These are phyloP conservation scores for Monopterus albus DNA, from an alignment of 2,113 vertebrate species.

Conservation along the genomic window DNA sequence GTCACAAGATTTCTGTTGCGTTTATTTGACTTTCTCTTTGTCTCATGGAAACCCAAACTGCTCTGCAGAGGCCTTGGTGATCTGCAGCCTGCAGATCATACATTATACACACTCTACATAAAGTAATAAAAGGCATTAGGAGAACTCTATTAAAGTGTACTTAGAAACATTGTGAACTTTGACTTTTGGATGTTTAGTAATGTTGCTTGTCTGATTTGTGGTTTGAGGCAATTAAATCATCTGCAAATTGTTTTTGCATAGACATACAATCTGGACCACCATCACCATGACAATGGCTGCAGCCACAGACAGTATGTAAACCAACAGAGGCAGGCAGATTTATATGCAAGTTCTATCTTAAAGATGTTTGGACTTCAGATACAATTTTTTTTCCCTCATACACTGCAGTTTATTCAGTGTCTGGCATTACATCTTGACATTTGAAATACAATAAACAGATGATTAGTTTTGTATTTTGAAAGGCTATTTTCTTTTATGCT, in stretches of 20 bases:
- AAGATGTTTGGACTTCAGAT: not conserved
- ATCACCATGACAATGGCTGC: slow-evolving; percentile 66
- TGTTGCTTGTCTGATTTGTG: slow-evolving; percentile 20
- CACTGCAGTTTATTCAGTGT: too few species aligned
- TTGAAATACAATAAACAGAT: not conserved
- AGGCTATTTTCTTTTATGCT: not conserved
- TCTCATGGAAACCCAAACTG: slow-evolving; percentile 44
- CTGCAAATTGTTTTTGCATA: slow-evolving; percentile 42
- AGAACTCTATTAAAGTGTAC: not conserved
- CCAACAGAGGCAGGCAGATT: not conserved
- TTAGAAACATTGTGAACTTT: slow-evolving; percentile 5
- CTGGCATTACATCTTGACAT: not conserved
- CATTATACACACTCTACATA: slow-evolving; percentile 10
- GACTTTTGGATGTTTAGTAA: not conserved
- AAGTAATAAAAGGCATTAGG: not conserved
- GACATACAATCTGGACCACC: slow-evolving; percentile 31
- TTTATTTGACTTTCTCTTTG: slow-evolving; percentile 44
- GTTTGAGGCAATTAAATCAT: slow-evolving; percentile 38
- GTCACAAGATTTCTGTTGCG: slow-evolving; percentile 25
- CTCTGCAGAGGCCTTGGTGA: slow-evolving; percentile 21
- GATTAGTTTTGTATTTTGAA: slow-evolving; percentile 12
- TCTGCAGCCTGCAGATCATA: slow-evolving; percentile 7
- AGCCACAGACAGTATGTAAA: slow-evolving; percentile 29
- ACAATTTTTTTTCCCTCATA: too few species aligned
- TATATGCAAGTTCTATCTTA: not conserved